A percentile compares a stretch with the other conserved stretches of the same genome.
Conservation (phyloP, 2,888 invertebrate species). For the Caenorhabditis wallacei region DNA sequence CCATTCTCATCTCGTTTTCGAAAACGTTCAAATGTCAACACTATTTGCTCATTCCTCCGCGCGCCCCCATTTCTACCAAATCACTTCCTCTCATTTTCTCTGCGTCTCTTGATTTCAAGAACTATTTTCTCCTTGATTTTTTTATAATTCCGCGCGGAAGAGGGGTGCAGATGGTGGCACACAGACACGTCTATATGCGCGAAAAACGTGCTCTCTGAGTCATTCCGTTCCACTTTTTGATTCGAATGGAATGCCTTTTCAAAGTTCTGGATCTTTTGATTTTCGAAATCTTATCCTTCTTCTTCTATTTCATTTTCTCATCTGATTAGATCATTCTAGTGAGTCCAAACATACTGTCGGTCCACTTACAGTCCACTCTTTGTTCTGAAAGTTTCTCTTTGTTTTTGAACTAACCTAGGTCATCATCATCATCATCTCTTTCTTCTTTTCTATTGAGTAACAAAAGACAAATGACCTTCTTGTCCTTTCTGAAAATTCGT, state of each 20-base stretch:
- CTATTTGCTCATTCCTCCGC: conserved; percentile 41
- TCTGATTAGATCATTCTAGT: background rate
- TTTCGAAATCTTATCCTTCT: conserved; percentile 6
- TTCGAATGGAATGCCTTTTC: background rate
- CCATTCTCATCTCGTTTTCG: conserved; percentile 21
- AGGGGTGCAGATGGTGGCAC: conserved; percentile 41
- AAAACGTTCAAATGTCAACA: conserved; percentile 56
- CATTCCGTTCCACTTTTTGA: conserved; percentile 34
- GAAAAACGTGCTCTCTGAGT: conserved; percentile 46
- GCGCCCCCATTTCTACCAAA: background rate
- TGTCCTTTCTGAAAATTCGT: conserved; percentile 32
- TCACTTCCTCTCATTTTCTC: conserved; percentile 36
- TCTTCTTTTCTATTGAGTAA: background rate
- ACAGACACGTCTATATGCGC: conserved; percentile 17
- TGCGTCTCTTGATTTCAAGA: conserved; percentile 8
- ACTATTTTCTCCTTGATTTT: conserved; percentile 4
- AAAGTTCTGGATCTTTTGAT: conserved; percentile 28
- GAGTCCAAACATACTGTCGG: background rate
- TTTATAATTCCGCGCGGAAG: conserved; percentile 49
- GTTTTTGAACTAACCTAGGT: conserved; percentile 36
- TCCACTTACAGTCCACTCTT: conserved; percentile 15
- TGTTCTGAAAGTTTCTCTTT: conserved; percentile 7
- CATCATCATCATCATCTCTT: background rate
- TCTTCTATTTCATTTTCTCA: background rate
- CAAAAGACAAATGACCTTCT: conserved; percentile 37